Conservation (phyloP, 2,888 invertebrate genomes). For the Leptothorax acervorum region DNA sequence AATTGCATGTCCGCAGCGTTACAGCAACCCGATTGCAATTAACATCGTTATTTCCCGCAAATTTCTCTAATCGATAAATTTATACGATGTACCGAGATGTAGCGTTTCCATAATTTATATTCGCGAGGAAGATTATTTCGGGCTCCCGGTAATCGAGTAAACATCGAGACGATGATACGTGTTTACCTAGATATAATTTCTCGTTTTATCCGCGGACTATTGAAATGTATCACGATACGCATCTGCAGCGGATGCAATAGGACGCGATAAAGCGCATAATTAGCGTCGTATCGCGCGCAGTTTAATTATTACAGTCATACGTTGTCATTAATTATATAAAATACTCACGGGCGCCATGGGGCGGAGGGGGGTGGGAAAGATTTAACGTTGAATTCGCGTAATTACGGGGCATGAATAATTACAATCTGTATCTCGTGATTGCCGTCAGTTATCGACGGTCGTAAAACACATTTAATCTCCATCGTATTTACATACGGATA, state of each 20-base stretch:
- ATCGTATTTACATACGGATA: background rate
- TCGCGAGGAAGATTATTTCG: background rate
- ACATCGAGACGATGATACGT: background rate
- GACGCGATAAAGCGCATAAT: slow-evolving; percentile 2
- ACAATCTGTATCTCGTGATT: background rate
- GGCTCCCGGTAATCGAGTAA: background rate
- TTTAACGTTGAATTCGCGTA: slow-evolving; percentile 18
- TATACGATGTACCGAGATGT: background rate
- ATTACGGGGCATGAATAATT: slow-evolving; percentile 23
- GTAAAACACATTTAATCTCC: slow-evolving; percentile 10
- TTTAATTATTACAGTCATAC: slow-evolving; percentile 31
- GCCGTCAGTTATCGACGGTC: background rate
- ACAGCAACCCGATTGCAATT: background rate
- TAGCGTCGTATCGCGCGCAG: background rate
- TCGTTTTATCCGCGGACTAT: slow-evolving; percentile 9
- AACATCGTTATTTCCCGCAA: background rate
- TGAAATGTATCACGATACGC: background rate
- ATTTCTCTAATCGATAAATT: slow-evolving; percentile 21
- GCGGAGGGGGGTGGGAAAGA: too few relatives aligned
- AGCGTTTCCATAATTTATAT: background rate
- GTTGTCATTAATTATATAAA: slow-evolving; percentile 18
- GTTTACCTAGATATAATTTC: background rate
- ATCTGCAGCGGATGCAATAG: background rate
- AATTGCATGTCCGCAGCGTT: background rate
- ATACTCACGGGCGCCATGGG: background rate